Evolutionary conservation across 1,140 invertebrate genomes (phyloP).

Genomic region (Brachionus paranguensis): DNA sequence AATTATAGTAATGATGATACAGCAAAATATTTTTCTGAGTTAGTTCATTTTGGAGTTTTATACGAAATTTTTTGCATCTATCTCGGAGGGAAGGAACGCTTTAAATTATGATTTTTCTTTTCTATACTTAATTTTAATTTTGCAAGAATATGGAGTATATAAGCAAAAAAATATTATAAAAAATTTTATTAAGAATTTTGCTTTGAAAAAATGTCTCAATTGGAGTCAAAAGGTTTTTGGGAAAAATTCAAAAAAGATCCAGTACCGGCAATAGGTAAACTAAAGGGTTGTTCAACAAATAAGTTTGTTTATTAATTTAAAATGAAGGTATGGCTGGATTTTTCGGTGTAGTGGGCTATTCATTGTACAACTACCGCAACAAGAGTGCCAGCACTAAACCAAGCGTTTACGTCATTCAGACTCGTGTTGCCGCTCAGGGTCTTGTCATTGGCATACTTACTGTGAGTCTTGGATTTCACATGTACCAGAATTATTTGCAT

Average conservation of each 20-base stretch:
- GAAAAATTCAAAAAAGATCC: slow-evolving; percentile 32
- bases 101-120: not conserved
- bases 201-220: not conserved
- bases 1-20: not conserved
- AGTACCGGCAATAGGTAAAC: slow-evolving; percentile 20
- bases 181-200: not conserved
- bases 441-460: slow-evolving; percentile 19
- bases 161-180: not conserved
- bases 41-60: not conserved
- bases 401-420: slow-evolving; percentile 37
- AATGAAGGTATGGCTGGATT: slow-evolving; percentile 18
- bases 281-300: not conserved
- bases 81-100: not conserved
- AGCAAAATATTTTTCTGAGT: not conserved
- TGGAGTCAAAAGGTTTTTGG: not conserved
- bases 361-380: slow-evolving; percentile 14
- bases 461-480: slow-evolving; percentile 30
- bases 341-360: slow-evolving; percentile 30
- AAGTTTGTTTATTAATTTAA: not conserved
- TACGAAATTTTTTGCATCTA: not conserved
- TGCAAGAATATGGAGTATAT: not conserved
- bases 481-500: slow-evolving; percentile 21
- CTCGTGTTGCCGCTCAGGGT: slow-evolving; percentile 34
- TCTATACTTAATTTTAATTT: not conserved
- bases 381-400: not conserved